Conservation (phyloP, 1,140 invertebrate genomes). For the Polypedilum vanderplanki region DNA sequence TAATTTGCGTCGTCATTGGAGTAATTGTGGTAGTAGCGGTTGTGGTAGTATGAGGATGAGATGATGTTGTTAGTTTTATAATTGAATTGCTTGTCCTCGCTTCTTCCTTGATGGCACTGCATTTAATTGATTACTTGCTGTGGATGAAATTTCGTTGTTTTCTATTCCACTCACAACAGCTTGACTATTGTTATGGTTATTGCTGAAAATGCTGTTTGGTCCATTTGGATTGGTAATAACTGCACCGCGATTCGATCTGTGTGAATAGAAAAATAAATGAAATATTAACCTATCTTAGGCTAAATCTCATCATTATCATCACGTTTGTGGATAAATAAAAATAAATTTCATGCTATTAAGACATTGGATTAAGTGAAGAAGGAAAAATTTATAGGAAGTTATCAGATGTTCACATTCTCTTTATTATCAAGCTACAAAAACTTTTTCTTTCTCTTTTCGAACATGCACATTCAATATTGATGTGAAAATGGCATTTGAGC, state of each 20-base stretch:
- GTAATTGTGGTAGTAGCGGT: not conserved
- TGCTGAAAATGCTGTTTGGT: not conserved
- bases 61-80: not conserved
- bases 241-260: not conserved
- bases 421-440: not conserved
- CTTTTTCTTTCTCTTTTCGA: not conserved
- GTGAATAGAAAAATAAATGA: too few relatives aligned
- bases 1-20: not conserved
- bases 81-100: not conserved
- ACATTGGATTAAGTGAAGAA: too few relatives aligned
- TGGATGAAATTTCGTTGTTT: not conserved
- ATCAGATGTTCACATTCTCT: not conserved
- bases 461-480: not conserved
- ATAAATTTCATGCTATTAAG: too few relatives aligned
- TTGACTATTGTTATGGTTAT: not conserved
- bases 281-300: too few relatives aligned
- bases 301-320: too few relatives aligned
- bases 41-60: not conserved
- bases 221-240: not conserved
- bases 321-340: too few relatives aligned
- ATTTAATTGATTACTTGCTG: not conserved
- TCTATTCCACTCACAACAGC: not conserved
- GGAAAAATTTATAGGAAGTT: not conserved
- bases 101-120: conserved; percentile 2
- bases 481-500: not conserved